These are phyloP conservation scores for Copidosoma floridanum DNA, from an alignment of 1,140 invertebrate genomes.

Conservation along the genomic window DNA sequence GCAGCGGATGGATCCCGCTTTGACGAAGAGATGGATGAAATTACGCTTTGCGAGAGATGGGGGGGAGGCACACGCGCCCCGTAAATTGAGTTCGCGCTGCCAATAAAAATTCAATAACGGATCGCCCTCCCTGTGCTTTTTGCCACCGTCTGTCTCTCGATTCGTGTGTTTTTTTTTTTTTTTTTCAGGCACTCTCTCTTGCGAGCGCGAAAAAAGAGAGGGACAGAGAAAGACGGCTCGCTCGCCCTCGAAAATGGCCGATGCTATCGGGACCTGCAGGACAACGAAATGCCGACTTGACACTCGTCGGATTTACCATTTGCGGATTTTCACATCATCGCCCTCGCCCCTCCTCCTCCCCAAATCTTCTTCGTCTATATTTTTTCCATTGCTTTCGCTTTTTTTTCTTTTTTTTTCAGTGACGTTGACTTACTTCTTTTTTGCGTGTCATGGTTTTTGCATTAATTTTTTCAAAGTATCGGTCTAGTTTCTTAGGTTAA, in stretches of 20 bases:
- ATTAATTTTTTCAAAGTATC: too few species aligned
- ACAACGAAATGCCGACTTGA: conserved; percentile 10
- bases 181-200: too few species aligned
- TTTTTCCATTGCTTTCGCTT: too few species aligned
- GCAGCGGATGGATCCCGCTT: too few species aligned
- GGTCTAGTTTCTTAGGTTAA: too few species aligned
- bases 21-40: too few species aligned
- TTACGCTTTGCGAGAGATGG: conserved; percentile 8
- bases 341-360: not conserved
- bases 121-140: not conserved
- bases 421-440: too few species aligned
- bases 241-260: conserved; percentile 37
- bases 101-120: conserved; percentile 53
- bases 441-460: too few species aligned
- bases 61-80: conserved; percentile 35
- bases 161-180: too few species aligned
- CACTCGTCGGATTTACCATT: conserved; percentile 9
- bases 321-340: conserved; percentile 15
- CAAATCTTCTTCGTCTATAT: not conserved
- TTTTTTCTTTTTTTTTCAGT: conserved; percentile 11
- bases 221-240: too few species aligned
- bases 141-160: conserved; percentile 3
- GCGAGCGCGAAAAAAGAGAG: too few species aligned
- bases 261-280: conserved; percentile 26
- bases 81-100: conserved; percentile 46